phyloP scores from a whole-genome alignment of 2,797 vertebrate species.

The Babyrousa celebensis region DNA sequence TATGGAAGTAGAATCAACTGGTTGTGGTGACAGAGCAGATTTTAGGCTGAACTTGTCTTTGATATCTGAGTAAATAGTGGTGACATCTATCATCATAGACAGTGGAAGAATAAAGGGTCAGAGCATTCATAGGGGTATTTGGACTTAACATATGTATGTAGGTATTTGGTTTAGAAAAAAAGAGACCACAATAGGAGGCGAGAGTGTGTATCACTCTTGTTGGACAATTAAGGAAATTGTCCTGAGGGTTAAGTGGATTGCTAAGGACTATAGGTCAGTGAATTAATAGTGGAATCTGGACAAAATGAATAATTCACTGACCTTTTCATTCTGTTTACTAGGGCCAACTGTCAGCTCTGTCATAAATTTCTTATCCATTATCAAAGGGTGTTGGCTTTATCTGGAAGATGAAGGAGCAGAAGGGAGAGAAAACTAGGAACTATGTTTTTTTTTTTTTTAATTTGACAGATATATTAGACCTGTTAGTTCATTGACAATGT shows the following conservation, averaged over 20 bases:
- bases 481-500: constrained; percentile 35
- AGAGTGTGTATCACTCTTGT: neutral
- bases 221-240: constrained; percentile 40
- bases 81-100: neutral
- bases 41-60: neutral
- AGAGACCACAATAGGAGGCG: neutral
- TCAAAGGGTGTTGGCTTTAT: constrained; percentile 5
- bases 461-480: constrained; percentile 43
- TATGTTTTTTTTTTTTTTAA: constrained; percentile 44
- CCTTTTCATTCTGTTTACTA: constrained; percentile 51
- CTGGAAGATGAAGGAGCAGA: constrained; percentile 23
- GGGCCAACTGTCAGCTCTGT: neutral
- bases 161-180: constrained; percentile 57
- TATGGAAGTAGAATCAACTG: constrained; percentile 10
- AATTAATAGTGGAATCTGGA: neutral
- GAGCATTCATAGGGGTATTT: neutral
- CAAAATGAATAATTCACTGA: constrained; percentile 9
- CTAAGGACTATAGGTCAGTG: neutral
- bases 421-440: neutral
- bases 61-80: neutral
- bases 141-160: neutral
- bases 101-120: neutral
- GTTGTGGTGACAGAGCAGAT: neutral
- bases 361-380: neutral
- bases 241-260: neutral